Conservation (phyloP, 2,888 invertebrate genomes). For the Erpobdella octoculata region DNA sequence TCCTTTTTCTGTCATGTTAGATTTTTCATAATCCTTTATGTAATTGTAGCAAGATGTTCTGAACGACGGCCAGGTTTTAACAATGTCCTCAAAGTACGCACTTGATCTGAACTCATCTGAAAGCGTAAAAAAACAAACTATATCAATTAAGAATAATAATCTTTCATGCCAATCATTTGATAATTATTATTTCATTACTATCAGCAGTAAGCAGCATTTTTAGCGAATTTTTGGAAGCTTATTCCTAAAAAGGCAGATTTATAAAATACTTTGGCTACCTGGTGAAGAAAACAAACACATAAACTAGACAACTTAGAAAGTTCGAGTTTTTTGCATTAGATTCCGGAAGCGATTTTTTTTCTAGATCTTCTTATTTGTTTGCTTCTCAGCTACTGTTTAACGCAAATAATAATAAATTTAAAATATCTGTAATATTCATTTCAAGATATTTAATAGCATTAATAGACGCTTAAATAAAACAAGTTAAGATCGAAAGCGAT, state of each 20-base stretch:
- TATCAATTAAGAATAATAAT: neutral
- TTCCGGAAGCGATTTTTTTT: too few species aligned
- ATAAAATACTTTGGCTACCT: neutral
- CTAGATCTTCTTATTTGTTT: too few species aligned
- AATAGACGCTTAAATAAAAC: too few species aligned
- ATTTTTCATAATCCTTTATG: conserved; percentile 29
- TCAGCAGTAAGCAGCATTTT: neutral
- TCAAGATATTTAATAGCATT: too few species aligned
- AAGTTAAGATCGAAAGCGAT: too few species aligned
- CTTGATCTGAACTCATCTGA: conserved; percentile 10
- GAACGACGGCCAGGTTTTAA: neutral
- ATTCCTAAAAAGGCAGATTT: too few species aligned
- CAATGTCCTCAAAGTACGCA: neutral
- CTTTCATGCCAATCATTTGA: neutral
- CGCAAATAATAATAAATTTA: too few species aligned
- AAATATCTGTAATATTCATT: too few species aligned
- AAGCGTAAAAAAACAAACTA: neutral
- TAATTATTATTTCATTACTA: neutral
- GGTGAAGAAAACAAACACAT: neutral
- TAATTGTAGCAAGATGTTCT: conserved; percentile 24
- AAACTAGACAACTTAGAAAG: too few species aligned
- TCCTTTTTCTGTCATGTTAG: conserved; percentile 24
- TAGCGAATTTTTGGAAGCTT: too few species aligned
- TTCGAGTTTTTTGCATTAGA: too few species aligned
- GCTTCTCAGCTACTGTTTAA: too few species aligned